Evolutionary conservation across 1,140 invertebrate species (phyloP).

Genomic region (Drosophila sulfurigaster): DNA sequence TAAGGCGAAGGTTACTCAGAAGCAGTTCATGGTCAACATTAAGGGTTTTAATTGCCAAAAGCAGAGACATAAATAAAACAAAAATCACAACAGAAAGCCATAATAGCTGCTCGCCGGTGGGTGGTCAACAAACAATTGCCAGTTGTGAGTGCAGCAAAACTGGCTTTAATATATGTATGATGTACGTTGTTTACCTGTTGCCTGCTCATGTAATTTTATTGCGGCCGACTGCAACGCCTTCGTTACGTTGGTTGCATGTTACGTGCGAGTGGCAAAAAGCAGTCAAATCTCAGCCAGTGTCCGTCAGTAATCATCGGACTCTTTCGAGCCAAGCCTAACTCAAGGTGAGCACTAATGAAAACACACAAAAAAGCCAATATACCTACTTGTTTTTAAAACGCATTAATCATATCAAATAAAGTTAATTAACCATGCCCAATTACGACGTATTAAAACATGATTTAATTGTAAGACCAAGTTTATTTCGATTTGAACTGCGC

Average conservation of each 20-base stretch:
- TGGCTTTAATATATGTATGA: conserved; percentile 16
- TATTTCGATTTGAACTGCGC: neutral
- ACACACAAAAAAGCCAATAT: conserved; percentile 1
- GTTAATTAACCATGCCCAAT: conserved; percentile 2
- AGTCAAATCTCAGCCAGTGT: conserved; percentile 20
- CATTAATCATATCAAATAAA: conserved; percentile 1
- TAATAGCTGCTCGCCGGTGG: conserved; percentile 7
- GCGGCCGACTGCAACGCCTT: conserved; percentile 41
- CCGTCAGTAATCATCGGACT: conserved; percentile 20
- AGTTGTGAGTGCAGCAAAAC: conserved; percentile 13
- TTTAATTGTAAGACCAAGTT: neutral
- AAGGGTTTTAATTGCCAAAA: conserved; percentile 47
- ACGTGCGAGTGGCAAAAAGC: conserved; percentile 46
- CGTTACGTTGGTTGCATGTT: conserved; percentile 60
- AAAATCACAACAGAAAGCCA: neutral
- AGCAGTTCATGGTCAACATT: conserved; percentile 68
- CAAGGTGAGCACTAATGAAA: conserved; percentile 18
- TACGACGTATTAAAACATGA: neutral
- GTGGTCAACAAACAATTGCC: conserved; percentile 25
- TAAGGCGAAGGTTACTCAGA: conserved; percentile 66
- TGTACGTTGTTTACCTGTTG: conserved; percentile 26
- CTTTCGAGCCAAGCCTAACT: conserved; percentile 12
- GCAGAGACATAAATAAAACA: neutral
- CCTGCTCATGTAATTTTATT: conserved; percentile 61
- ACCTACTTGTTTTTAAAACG: neutral